These are phyloP conservation scores for Aspidiotus destructor DNA, from an alignment of 2,888 invertebrate genomes.

Conservation along the genomic window DNA sequence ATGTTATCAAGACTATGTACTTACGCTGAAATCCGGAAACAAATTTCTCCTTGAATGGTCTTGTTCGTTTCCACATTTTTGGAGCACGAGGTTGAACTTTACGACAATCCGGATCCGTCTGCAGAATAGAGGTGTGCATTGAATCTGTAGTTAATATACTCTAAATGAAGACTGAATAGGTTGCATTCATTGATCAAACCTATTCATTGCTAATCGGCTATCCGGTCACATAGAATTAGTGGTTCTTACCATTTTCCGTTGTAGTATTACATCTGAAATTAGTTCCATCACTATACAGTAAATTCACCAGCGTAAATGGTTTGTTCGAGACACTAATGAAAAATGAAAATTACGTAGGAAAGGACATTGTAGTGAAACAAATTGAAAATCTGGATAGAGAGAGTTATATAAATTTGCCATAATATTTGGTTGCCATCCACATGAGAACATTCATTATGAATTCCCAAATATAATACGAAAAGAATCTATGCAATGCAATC, in stretches of 20 bases:
- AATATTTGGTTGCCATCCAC: too few relatives aligned
- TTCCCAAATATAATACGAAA: too few relatives aligned
- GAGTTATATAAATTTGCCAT: too few relatives aligned
- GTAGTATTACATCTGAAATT: slow-evolving; percentile 22
- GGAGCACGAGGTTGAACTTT: slow-evolving; percentile 26
- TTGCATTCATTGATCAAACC: not conserved
- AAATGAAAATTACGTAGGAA: too few relatives aligned
- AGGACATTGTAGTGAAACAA: too few relatives aligned
- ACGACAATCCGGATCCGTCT: slow-evolving; percentile 21
- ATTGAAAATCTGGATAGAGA: too few relatives aligned
- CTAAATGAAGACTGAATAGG: not conserved
- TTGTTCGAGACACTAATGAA: too few relatives aligned
- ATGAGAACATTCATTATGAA: too few relatives aligned
- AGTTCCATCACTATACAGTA: slow-evolving; percentile 10
- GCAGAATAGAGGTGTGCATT: too few relatives aligned
- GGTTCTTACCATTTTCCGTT: slow-evolving; percentile 19
- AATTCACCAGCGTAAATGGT: too few relatives aligned
- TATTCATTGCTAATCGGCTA: not conserved
- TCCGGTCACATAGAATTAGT: not conserved
- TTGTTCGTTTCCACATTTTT: slow-evolving; percentile 25
- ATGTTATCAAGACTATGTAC: not conserved
- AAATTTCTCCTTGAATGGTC: slow-evolving; percentile 30
- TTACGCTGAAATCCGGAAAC: slow-evolving; percentile 28
- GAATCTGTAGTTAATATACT: not conserved
- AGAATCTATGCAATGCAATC: too few relatives aligned